Evolutionary conservation across 1,140 invertebrate species (phyloP).

Genomic region (Paralvinella palmiformis): DNA sequence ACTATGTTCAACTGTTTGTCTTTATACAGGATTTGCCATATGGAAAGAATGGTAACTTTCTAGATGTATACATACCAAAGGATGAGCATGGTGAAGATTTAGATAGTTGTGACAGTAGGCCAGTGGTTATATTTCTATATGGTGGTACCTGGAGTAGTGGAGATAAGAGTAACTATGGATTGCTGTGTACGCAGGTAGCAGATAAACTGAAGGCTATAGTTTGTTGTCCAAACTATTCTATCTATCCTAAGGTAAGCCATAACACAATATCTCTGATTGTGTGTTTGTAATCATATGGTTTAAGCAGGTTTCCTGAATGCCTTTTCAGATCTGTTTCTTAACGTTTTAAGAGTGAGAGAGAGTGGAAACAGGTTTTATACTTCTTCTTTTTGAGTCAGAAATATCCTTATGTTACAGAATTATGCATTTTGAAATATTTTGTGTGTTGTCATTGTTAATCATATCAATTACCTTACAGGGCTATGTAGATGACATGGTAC

Average conservation of each 20-base stretch:
- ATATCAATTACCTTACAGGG: constrained; percentile 29
- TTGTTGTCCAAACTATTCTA: constrained; percentile 44
- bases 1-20: too few relatives aligned
- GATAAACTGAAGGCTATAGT: constrained; percentile 33
- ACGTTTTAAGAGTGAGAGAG: neutral
- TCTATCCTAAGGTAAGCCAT: constrained; percentile 44
- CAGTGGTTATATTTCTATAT: constrained; percentile 44
- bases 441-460: neutral
- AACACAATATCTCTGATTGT: too few relatives aligned
- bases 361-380: neutral
- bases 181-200: constrained; percentile 38
- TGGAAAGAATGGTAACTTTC: constrained; percentile 36
- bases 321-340: neutral
- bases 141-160: constrained; percentile 44
- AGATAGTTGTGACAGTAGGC: constrained; percentile 7
- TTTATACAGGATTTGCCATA: constrained; percentile 41
- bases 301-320: too few relatives aligned
- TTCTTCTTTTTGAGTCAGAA: neutral
- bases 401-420: neutral
- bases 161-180: constrained; percentile 43
- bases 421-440: neutral
- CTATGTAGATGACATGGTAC: constrained; percentile 47
- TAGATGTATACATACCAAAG: constrained; percentile 38
- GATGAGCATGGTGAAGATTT: neutral
- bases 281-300: too few relatives aligned